A percentile compares a stretch with the other conserved stretches of the same genome.
Evolutionary conservation across 1,140 invertebrate species (phyloP).

Genomic region (Watersipora subatra): DNA sequence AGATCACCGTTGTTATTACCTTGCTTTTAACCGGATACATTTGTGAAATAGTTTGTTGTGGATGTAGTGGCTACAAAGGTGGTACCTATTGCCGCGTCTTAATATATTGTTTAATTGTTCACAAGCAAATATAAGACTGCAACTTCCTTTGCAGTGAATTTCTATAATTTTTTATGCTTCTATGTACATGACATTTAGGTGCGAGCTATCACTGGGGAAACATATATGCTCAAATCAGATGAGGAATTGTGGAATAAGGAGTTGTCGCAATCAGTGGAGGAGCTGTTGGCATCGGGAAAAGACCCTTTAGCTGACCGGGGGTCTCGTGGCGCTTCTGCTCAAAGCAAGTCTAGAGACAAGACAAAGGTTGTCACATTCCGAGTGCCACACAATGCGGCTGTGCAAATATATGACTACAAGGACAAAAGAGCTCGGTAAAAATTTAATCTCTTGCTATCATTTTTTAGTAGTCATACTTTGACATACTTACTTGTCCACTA

Average conservation of each 20-base stretch:
- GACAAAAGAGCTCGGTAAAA: constrained; percentile 43
- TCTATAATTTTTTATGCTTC: too few relatives aligned
- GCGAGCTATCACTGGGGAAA: constrained; percentile 41
- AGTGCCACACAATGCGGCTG: constrained; percentile 47
- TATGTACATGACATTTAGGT: constrained; percentile 36
- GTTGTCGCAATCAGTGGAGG: constrained; percentile 37
- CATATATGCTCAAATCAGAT: constrained; percentile 47
- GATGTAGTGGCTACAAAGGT: too few relatives aligned
- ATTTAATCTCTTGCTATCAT: neutral
- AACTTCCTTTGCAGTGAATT: too few relatives aligned
- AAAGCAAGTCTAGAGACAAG: constrained; percentile 26
- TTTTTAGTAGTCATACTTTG: neutral
- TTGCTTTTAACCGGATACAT: too few relatives aligned
- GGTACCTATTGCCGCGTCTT: too few relatives aligned
- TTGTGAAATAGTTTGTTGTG: too few relatives aligned
- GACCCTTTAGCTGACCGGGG: constrained; percentile 41
- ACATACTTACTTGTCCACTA: neutral
- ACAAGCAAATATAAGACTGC: too few relatives aligned
- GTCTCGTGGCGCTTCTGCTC: constrained; percentile 9
- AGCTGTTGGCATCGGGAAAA: constrained; percentile 26
- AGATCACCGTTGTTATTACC: too few relatives aligned
- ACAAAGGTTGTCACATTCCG: constrained; percentile 41
- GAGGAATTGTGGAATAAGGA: constrained; percentile 46
- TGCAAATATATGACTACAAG: constrained; percentile 47
- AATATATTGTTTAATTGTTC: too few relatives aligned